Base-by-base conservation (phyloP, 2,113 vertebrate genomes). In the Cettia cetti region DNA sequence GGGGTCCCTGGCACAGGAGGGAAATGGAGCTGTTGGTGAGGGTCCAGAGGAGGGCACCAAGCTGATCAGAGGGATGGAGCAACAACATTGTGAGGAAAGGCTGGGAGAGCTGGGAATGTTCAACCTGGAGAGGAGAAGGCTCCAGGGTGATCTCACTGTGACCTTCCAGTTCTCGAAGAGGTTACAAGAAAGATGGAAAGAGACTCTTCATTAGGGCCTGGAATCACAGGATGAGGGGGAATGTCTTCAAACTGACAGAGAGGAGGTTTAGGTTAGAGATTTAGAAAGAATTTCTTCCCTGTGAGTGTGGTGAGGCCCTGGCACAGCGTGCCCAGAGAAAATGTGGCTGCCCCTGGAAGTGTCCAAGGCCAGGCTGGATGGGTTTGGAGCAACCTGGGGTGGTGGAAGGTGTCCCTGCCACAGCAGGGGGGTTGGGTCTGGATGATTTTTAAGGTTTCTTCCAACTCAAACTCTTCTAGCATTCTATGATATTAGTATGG, bases 301-400 rank as follows among this genome's bases (percentile, higher is more conserved):
- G 7, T 27, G 47, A 82, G 9, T 11, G 16, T 40, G 33, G 3
- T 0, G 0, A 60, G 40, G 30, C 11, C 30, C 35, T 61, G 35
- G 21, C 70, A 82, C 40, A 61, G 20, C 20, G 0, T 45, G 37
- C 19, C 13, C 60, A 60, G 30, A 69, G 79, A 3, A 47, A 30
- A 30, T 82, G 54, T 27, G 47, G 30, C 40, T 90, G 63, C 10
- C 15, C 15, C 54, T 76, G 70, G 14, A 5, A 69, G 3, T 35
- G 26, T 31, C 18, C n/a, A 40, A 54, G 30, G 8, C 3, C 78
- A 61, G 54, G 30, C 0, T 61, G 47, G 39, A 75, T 0, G 0
- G 28, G 16, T 11, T 82, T 27, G 24, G 40, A 69, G 47, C n/a
- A 35, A 0, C 17, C 21, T 61, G 70, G 30, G 16, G 22, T 7